Evolutionary conservation across 2,888 invertebrate genomes (phyloP), one percentile per base, ranked within the genome.

Genomic region (Microplitis deprimator): DNA sequence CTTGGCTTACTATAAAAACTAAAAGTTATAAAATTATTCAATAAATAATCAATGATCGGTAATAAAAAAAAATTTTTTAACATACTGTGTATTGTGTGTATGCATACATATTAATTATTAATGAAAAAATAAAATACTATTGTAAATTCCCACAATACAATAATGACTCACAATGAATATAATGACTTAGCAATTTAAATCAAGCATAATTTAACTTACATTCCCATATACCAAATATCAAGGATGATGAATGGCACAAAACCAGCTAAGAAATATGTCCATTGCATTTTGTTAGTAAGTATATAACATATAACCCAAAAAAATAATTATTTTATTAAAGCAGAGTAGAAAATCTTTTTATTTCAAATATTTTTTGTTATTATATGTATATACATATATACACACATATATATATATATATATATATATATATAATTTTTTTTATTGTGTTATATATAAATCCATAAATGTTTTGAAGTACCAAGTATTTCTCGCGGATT

Each of bases 161-260:
- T 50, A 8, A 50, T 73, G 65, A 50, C 65, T 67, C 10, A 75
- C 65, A 29, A 61, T 13, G 16, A 62, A 62, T 61, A 64, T 5
- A 59, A 39, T 60, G 64, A 59, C n/a, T 72, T 20, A 8, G 50
- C 64, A 60, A 16, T 62, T 64, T 59, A 71, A 79, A 67, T 77
- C 72, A 68, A 76, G 68, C 76, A 74, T 68, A 80, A 50, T 8
- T 50, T 79, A 79, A 89, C 89, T 89, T 89, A 89, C 89, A 85
- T 83, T 87, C 87, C 86, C 73, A 83, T 85, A 84, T 85, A 88
- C 88, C 88, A 89, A 82, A 88, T 86, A 87, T 88, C 88, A 86
- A 88, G 82, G 81, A 82, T 79, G 86, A 83, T 76, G 85, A 87
- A 83, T 80, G 87, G 86, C 80, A 87, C 79, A 84, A 85, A 80